Conservation (phyloP, 2,888 invertebrate species). For the Perithous albicinctus region DNA sequence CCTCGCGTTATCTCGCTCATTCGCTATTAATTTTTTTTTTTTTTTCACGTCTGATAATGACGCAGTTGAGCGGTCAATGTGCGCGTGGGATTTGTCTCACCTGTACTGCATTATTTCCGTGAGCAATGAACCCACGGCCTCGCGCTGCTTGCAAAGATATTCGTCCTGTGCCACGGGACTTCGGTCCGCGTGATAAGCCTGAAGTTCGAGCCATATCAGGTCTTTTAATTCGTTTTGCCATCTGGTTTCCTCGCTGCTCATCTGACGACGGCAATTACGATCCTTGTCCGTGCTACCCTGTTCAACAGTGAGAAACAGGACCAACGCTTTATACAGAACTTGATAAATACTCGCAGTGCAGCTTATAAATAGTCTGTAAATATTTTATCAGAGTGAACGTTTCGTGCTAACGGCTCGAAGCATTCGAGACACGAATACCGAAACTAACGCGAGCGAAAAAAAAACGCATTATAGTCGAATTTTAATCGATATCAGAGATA, state of each 20-base stretch:
- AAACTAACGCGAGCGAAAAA: neutral
- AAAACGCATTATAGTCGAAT: neutral
- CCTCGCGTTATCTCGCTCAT: conserved; percentile 5
- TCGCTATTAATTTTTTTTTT: too few relatives aligned
- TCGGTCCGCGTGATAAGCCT: conserved; percentile 93
- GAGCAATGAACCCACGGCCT: conserved; percentile 89
- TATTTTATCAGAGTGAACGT: neutral
- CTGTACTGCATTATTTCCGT: conserved; percentile 92
- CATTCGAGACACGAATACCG: neutral
- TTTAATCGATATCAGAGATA: neutral
- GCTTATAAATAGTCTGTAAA: conserved; percentile 18
- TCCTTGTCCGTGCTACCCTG: conserved; percentile 89
- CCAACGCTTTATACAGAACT: neutral
- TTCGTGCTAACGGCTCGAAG: neutral
- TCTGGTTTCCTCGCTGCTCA: conserved; percentile 93
- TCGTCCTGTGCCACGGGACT: conserved; percentile 92
- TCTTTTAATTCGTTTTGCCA: conserved; percentile 96
- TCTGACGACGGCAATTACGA: conserved; percentile 86
- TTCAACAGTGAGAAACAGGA: conserved; percentile 23
- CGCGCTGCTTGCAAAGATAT: conserved; percentile 90
- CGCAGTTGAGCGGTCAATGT: neutral
- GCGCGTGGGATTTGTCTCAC: conserved; percentile 81
- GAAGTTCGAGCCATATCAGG: conserved; percentile 95
- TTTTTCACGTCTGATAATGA: neutral
- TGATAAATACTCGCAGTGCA: neutral